A percentile compares a stretch with the other conserved stretches of the same genome.
Conservation (phyloP, 1,140 invertebrate species). For the Lasaia peninsularis region DNA sequence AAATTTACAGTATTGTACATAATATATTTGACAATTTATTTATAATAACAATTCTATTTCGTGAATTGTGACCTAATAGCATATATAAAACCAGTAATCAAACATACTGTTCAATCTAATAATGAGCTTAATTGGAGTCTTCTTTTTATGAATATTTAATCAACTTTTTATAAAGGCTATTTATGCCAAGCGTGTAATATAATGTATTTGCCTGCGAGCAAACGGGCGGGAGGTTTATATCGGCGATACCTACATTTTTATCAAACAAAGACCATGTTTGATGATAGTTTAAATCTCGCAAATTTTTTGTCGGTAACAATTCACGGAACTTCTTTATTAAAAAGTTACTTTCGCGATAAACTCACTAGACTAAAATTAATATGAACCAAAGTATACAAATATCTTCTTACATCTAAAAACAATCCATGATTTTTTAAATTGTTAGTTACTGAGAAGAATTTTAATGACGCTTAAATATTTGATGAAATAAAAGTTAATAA, state of each 20-base stretch:
- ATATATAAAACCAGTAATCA: slow-evolving; percentile 2
- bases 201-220: background rate
- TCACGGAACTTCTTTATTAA: background rate
- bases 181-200: background rate
- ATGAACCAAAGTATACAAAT: background rate
- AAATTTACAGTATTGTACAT: no score
- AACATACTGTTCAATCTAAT: background rate
- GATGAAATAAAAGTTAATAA: background rate
- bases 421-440: background rate
- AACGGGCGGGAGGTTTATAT: background rate
- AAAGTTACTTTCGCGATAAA: background rate
- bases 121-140: slow-evolving; percentile 2
- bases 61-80: background rate
- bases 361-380: background rate
- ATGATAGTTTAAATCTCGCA: background rate
- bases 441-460: background rate
- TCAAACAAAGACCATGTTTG: background rate
- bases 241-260: background rate
- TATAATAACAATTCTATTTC: background rate
- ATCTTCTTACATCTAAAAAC: background rate
- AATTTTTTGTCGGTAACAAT: background rate
- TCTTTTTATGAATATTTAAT: background rate
- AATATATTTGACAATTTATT: no score
- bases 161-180: slow-evolving; percentile 2
- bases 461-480: background rate